These are phyloP conservation scores for Hoplias malabaricus DNA, from an alignment of 2,113 vertebrate genomes.

Conservation along the genomic window DNA sequence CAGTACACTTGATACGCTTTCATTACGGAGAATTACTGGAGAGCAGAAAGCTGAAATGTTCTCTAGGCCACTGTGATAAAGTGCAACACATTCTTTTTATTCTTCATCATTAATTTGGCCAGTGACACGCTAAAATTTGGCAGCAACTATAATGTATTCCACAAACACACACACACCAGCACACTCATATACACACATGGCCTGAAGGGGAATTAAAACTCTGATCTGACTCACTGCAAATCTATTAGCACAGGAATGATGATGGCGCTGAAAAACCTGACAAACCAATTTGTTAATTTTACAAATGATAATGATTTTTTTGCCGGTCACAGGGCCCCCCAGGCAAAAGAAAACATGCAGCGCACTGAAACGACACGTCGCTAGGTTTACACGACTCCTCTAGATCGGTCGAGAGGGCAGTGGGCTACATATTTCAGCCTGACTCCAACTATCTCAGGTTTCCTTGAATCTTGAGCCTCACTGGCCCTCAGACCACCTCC, in stretches of 20 bases:
- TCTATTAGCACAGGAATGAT: constrained; percentile 78
- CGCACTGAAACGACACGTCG: constrained; percentile 53
- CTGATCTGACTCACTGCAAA: constrained; percentile 55
- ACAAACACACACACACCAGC: neutral
- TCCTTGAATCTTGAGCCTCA: constrained; percentile 66
- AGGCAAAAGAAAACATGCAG: constrained; percentile 65
- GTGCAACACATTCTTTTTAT: neutral
- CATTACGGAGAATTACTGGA: neutral
- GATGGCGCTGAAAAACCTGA: constrained; percentile 73
- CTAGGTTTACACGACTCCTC: constrained; percentile 66
- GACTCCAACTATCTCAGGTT: constrained; percentile 69
- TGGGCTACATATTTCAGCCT: constrained; percentile 68
- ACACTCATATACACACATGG: constrained; percentile 1
- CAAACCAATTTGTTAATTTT: constrained; percentile 82
- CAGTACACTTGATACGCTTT: neutral
- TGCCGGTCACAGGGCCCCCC: constrained; percentile 61
- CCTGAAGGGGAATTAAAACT: constrained; percentile 65
- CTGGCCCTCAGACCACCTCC: constrained; percentile 70
- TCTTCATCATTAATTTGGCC: constrained; percentile 14
- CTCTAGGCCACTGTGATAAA: neutral
- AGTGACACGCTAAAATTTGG: constrained; percentile 24
- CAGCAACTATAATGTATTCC: constrained; percentile 3
- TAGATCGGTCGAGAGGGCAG: constrained; percentile 66
- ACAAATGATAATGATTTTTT: constrained; percentile 82
- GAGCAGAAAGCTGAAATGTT: neutral